These are phyloP conservation scores for Drosophila paracracens DNA, from an alignment of 2,888 invertebrate species.

Conservation along the genomic window DNA sequence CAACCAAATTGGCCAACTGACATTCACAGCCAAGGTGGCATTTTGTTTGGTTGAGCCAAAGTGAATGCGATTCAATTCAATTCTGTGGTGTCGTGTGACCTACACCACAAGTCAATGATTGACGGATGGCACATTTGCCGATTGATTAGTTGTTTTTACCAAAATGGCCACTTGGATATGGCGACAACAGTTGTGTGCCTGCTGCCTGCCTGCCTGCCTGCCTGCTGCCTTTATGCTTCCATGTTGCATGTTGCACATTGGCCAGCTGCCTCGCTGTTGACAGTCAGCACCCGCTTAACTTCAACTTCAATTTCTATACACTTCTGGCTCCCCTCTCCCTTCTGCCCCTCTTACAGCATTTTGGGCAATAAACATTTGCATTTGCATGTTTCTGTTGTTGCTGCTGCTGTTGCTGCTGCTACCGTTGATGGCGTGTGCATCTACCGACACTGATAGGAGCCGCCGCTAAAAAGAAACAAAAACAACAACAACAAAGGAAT, in stretches of 20 bases:
- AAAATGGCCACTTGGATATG: conserved; percentile 69
- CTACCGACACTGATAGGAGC: conserved; percentile 82
- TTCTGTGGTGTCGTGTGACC: conserved; percentile 75
- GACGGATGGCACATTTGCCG: conserved; percentile 81
- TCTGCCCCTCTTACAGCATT: conserved; percentile 35
- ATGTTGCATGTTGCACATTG: conserved; percentile 21
- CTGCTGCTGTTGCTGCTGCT: conserved; percentile 29
- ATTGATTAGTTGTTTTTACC: conserved; percentile 81
- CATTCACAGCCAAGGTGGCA: conserved; percentile 81
- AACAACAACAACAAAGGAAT: conserved; percentile 65
- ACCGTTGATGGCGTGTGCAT: conserved; percentile 76
- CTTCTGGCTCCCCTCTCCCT: background rate
- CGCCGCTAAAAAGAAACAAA: conserved; percentile 50
- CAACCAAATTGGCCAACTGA: conserved; percentile 75
- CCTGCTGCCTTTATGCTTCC: conserved; percentile 8
- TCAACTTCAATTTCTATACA: conserved; percentile 46
- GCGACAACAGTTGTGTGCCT: conserved; percentile 33
- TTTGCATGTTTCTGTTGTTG: conserved; percentile 61
- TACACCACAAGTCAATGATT: conserved; percentile 75
- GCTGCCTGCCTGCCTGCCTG: conserved; percentile 8
- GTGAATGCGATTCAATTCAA: conserved; percentile 73
- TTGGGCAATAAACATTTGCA: conserved; percentile 77
- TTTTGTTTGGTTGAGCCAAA: conserved; percentile 60
- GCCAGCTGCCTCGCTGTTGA: conserved; percentile 36
- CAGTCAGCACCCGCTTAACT: conserved; percentile 75